These are phyloP conservation scores for Leuctra nigra DNA, from an alignment of 2,888 invertebrate species.

Conservation along the genomic window DNA sequence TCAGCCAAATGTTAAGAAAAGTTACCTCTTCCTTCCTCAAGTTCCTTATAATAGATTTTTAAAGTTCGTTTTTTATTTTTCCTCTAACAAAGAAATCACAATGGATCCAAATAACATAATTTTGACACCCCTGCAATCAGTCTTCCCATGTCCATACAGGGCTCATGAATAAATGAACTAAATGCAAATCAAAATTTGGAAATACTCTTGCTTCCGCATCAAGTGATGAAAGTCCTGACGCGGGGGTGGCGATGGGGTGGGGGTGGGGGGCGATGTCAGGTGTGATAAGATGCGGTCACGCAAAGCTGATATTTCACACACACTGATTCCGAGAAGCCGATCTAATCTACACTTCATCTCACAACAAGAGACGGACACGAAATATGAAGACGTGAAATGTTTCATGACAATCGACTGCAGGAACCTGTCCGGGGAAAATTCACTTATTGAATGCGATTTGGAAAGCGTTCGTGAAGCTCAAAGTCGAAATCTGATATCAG, in stretches of 20 bases:
- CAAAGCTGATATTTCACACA: too few relatives aligned
- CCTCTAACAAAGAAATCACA: too few relatives aligned
- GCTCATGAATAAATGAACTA: constrained; percentile 4
- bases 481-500: too few relatives aligned
- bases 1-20: too few relatives aligned
- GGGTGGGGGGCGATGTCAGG: constrained; percentile 3
- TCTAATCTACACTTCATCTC: neutral
- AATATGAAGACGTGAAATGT: constrained; percentile 6
- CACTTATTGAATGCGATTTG: too few relatives aligned
- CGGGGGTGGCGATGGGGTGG: neutral
- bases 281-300: constrained; percentile 6
- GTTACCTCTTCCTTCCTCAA: too few relatives aligned
- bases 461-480: too few relatives aligned
- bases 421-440: too few relatives aligned
- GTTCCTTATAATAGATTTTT: too few relatives aligned
- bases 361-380: neutral
- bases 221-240: neutral
- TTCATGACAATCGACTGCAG: too few relatives aligned
- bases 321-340: neutral
- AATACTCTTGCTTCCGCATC: neutral
- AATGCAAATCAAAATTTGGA: constrained; percentile 5
- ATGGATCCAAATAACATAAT: too few relatives aligned
- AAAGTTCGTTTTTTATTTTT: too few relatives aligned
- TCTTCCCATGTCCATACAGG: neutral
- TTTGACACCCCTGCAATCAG: neutral